A percentile compares a stretch with the other conserved stretches of the same genome.
These are phyloP conservation scores for Pseudomyrmex pallidus DNA, from an alignment of 1,140 invertebrate species.

Conservation along the genomic window DNA sequence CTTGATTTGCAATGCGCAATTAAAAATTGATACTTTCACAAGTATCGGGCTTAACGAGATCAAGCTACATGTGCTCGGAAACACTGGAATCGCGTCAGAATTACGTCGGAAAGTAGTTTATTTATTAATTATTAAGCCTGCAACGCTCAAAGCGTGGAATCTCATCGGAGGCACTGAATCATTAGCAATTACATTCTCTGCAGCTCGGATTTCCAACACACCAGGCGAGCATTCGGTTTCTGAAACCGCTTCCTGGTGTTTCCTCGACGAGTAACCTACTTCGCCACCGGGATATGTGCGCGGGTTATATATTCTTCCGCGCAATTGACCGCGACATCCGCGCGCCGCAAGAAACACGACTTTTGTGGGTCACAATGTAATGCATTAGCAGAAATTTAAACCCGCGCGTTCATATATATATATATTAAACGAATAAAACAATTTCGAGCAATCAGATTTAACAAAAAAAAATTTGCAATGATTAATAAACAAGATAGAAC, in stretches of 20 bases:
- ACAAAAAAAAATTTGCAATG: too few relatives aligned
- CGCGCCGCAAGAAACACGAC: conserved; percentile 34
- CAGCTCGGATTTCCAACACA: conserved; percentile 59
- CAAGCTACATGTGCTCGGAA: neutral
- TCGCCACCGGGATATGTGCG: conserved; percentile 56
- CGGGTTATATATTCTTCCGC: conserved; percentile 68
- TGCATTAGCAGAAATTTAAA: conserved; percentile 18
- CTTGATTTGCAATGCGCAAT: neutral
- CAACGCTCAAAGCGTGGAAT: conserved; percentile 1
- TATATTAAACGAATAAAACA: too few relatives aligned
- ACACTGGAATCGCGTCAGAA: neutral
- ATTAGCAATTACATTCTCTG: conserved; percentile 67
- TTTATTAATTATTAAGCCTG: conserved; percentile 38
- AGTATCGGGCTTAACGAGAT: neutral
- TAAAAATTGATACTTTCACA: neutral
- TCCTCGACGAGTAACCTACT: conserved; percentile 65
- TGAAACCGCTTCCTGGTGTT: conserved; percentile 58
- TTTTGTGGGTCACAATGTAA: conserved; percentile 39
- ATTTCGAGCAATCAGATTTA: too few relatives aligned
- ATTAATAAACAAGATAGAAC: too few relatives aligned
- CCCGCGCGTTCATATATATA: neutral
- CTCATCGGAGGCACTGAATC: conserved; percentile 23
- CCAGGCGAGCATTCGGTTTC: conserved; percentile 61
- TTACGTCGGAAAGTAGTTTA: conserved; percentile 32
- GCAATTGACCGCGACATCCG: conserved; percentile 68